These are phyloP conservation scores for Sebastes iracundus DNA, from an alignment of 2,797 vertebrate genomes.

Conservation along the genomic window DNA sequence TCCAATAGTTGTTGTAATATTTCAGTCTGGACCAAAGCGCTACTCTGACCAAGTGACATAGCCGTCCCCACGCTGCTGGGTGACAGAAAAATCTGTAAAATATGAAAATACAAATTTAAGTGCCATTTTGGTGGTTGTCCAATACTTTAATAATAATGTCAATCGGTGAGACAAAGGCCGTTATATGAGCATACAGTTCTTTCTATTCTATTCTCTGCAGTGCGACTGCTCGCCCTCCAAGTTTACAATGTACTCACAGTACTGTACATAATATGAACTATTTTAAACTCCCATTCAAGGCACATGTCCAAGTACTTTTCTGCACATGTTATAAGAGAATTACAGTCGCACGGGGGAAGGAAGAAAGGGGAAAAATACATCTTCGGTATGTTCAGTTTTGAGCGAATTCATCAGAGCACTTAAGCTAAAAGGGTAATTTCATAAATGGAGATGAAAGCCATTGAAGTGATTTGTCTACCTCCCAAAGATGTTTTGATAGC, in stretches of 20 bases:
- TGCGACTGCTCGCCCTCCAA: background rate
- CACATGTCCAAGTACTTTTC: constrained; percentile 14
- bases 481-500: constrained; percentile 58
- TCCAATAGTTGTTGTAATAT: background rate
- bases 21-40: background rate
- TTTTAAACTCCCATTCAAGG: constrained; percentile 5
- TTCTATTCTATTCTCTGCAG: background rate
- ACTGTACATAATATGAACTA: background rate
- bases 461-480: constrained; percentile 52
- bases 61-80: background rate
- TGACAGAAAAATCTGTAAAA: background rate
- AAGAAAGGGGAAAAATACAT: constrained; percentile 29
- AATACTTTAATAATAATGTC: background rate
- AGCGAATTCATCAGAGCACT: constrained; percentile 64
- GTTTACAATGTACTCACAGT: background rate
- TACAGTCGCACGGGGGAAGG: background rate
- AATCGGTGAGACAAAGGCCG: background rate
- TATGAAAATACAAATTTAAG: background rate
- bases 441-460: constrained; percentile 66
- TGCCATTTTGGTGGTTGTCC: background rate
- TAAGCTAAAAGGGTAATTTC: constrained; percentile 71
- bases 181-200: background rate
- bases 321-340: constrained; percentile 25
- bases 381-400: constrained; percentile 37
- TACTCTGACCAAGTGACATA: background rate